A percentile compares a stretch with the other conserved stretches of the same genome.
Evolutionary conservation across 2,113 vertebrate genomes (phyloP).

Genomic region (Plestiodon gilberti): DNA sequence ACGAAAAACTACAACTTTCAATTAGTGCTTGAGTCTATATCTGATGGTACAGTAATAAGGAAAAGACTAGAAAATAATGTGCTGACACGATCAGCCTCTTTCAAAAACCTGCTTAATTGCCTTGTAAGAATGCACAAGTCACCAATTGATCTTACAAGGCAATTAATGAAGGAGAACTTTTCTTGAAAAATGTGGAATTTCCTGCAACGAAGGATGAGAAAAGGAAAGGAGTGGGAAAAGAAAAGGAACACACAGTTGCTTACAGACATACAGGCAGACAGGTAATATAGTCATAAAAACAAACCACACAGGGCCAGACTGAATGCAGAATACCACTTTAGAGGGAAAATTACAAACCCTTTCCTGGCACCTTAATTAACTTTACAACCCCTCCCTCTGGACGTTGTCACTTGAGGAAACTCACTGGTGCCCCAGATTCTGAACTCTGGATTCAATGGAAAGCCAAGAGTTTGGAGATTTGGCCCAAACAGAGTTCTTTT

Average conservation of each 20-base stretch:
- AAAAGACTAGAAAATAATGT: neutral
- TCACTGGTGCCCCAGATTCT: too few relatives aligned
- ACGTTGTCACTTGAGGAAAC: too few relatives aligned
- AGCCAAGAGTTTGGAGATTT: neutral
- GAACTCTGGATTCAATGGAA: too few relatives aligned
- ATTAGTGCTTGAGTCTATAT: constrained; percentile 2
- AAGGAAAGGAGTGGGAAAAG: fast-evolving
- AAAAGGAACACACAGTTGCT: neutral
- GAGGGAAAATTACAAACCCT: too few relatives aligned
- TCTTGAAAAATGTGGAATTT: constrained; percentile 24
- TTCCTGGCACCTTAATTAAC: too few relatives aligned
- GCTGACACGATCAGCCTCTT: constrained; percentile 38
- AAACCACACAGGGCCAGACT: too few relatives aligned
- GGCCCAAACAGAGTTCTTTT: neutral
- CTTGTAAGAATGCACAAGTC: neutral
- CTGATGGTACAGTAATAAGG: constrained; percentile 1
- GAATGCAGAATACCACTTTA: too few relatives aligned
- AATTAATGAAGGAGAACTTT: constrained; percentile 33
- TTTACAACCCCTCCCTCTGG: too few relatives aligned
- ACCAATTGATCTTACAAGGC: constrained; percentile 4
- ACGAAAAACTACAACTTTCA: constrained; percentile 43
- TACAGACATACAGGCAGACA: too few relatives aligned
- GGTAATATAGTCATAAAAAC: too few relatives aligned
- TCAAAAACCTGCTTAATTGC: constrained; percentile 24
- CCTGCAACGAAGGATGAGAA: neutral